Evolutionary conservation across 2,113 vertebrate genomes (phyloP).

Genomic region (Amblyornis subalaris): DNA sequence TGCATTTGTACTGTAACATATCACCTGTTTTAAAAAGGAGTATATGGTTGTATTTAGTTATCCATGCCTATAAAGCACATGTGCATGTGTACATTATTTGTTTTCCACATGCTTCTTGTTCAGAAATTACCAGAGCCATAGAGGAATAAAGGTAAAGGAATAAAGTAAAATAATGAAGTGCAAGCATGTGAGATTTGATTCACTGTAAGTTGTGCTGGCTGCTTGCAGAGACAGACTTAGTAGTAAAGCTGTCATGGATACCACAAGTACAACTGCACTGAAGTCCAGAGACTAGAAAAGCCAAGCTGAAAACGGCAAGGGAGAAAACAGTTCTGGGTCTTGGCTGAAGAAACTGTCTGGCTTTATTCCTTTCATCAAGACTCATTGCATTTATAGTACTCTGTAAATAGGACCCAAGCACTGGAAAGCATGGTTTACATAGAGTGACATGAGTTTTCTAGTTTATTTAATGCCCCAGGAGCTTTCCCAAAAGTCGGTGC

Average conservation of each 20-base stretch:
- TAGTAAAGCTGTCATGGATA: not conserved
- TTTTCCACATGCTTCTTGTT: not conserved
- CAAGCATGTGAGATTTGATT: not conserved
- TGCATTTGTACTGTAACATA: not conserved
- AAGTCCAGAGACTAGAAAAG: not conserved
- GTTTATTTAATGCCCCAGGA: not conserved
- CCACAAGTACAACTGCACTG: not conserved
- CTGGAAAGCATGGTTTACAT: not conserved
- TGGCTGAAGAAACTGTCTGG: not conserved
- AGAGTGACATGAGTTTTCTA: not conserved
- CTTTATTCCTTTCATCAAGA: not conserved
- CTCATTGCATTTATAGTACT: not conserved
- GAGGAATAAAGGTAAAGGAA: not conserved
- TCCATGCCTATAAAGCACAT: not conserved
- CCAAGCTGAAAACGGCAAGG: not conserved
- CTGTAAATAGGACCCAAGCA: not conserved
- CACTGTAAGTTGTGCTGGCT: not conserved
- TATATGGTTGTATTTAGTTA: not conserved
- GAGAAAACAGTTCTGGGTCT: not conserved
- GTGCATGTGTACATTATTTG: not conserved
- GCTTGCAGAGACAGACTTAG: not conserved
- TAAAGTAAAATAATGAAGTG: not conserved
- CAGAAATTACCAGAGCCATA: not conserved
- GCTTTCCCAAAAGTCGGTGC: not conserved
- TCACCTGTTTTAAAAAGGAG: not conserved